phyloP scores from a whole-genome alignment of 2,888 invertebrate genomes.

The Sphaerophoria rueppellii region DNA sequence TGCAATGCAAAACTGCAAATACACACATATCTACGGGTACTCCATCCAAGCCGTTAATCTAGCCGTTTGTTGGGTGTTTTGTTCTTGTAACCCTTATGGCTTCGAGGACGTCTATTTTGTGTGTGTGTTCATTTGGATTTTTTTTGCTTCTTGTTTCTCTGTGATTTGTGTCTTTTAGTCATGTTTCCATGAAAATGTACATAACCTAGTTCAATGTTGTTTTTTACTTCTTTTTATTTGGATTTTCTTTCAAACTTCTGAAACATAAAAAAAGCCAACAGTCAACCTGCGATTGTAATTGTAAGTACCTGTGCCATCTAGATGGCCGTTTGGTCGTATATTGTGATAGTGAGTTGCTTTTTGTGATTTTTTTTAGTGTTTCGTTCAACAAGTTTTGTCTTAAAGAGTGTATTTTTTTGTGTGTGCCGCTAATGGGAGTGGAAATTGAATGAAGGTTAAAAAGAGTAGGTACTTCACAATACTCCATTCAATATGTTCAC shows the following conservation, averaged over 20 bases:
- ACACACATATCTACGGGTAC: conserved; percentile 54
- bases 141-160: conserved; percentile 29
- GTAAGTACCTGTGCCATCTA: conserved; percentile 6
- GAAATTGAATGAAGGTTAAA: too few species aligned
- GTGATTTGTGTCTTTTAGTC: conserved; percentile 49
- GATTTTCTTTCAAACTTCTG: not conserved
- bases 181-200: conserved; percentile 58
- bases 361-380: not conserved
- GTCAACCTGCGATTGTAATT: conserved; percentile 23
- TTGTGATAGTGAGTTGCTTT: conserved; percentile 8
- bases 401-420: not conserved
- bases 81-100: conserved; percentile 46
- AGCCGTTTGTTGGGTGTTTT: not conserved
- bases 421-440: too few species aligned
- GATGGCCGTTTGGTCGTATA: conserved; percentile 6
- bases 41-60: conserved; percentile 20
- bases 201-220: conserved; percentile 60
- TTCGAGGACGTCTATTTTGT: conserved; percentile 63
- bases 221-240: conserved; percentile 21
- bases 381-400: conserved; percentile 11
- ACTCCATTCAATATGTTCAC: too few species aligned
- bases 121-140: conserved; percentile 9
- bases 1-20: conserved; percentile 51
- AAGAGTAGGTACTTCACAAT: too few species aligned
- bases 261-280: conserved; percentile 43